A percentile compares a stretch with the other conserved stretches of the same genome.
These are phyloP conservation scores for Spea hammondii DNA, from an alignment of 2,797 vertebrate genomes.

Conservation along the genomic window DNA sequence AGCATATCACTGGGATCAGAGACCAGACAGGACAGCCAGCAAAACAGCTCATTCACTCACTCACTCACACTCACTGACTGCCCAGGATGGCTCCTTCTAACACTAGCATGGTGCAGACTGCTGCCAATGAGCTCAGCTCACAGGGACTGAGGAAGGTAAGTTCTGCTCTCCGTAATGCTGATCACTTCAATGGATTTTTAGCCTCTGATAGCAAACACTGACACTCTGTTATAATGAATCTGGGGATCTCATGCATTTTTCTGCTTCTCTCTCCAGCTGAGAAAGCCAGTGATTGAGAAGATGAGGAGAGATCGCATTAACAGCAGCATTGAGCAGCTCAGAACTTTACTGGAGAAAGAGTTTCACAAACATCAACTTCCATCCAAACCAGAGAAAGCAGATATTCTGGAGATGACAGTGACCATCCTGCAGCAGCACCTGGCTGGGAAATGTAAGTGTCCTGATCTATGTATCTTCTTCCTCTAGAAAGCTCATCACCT, in stretches of 20 bases:
- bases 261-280: conserved; percentile 66
- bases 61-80: neutral
- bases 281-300: conserved; percentile 81
- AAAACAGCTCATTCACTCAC: neutral
- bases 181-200: neutral
- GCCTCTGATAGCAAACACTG: neutral
- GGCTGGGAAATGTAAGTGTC: conserved; percentile 55
- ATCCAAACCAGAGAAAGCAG: conserved; percentile 79
- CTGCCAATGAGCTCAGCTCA: conserved; percentile 22
- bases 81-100: conserved; percentile 47
- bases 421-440: conserved; percentile 70
- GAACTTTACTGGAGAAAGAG: conserved; percentile 69
- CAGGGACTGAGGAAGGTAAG: conserved; percentile 21
- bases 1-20: conserved; percentile 19
- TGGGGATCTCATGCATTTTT: neutral
- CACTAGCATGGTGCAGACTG: neutral
- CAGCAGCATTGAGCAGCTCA: conserved; percentile 71
- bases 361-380: conserved; percentile 68
- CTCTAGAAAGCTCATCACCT: neutral
- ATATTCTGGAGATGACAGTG: conserved; percentile 79
- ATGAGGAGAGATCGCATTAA: conserved; percentile 65
- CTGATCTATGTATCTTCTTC: neutral
- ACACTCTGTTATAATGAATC: neutral
- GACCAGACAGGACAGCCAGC: neutral
- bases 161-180: neutral